Conservation (phyloP, 1,140 invertebrate genomes). For the Drosophila tsacasi region DNA sequence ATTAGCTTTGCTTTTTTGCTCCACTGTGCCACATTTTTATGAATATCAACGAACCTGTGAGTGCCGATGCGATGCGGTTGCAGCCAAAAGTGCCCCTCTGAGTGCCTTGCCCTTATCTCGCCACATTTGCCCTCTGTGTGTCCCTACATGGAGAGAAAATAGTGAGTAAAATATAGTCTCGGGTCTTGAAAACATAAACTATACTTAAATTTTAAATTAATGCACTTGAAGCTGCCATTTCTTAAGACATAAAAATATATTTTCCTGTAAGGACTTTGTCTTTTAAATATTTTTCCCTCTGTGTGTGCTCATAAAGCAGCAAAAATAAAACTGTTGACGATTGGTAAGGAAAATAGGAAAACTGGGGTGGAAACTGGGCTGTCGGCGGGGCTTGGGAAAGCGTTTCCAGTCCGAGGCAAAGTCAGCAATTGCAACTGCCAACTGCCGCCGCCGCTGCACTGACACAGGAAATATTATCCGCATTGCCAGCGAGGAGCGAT, state of each 20-base stretch:
- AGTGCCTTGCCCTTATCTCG: slow-evolving; percentile 2
- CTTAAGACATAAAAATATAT: too few relatives aligned
- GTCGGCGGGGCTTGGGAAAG: not conserved
- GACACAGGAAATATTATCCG: slow-evolving; percentile 83
- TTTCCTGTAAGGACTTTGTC: too few relatives aligned
- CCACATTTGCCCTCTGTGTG: slow-evolving; percentile 2
- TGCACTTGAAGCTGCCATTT: too few relatives aligned
- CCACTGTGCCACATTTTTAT: slow-evolving; percentile 82
- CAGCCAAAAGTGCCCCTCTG: slow-evolving; percentile 39
- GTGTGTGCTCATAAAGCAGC: slow-evolving; percentile 69
- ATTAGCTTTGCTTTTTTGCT: slow-evolving; percentile 74
- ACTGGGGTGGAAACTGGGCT: slow-evolving; percentile 12
- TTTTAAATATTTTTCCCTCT: not conserved
- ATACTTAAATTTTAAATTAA: not conserved
- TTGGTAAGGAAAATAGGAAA: slow-evolving; percentile 48
- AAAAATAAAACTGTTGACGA: slow-evolving; percentile 82
- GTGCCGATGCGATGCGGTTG: slow-evolving; percentile 51
- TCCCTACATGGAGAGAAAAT: slow-evolving; percentile 16
- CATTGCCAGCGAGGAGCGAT: slow-evolving; percentile 62
- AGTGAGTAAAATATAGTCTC: too few relatives aligned
- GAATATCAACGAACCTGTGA: slow-evolving; percentile 74
- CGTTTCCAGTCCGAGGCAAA: slow-evolving; percentile 23
- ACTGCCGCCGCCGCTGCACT: slow-evolving; percentile 77
- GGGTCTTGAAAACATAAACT: not conserved
- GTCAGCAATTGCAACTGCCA: slow-evolving; percentile 68